Base-by-base conservation (phyloP, 2,797 vertebrate genomes). In the Malacoctenus gilli region DNA sequence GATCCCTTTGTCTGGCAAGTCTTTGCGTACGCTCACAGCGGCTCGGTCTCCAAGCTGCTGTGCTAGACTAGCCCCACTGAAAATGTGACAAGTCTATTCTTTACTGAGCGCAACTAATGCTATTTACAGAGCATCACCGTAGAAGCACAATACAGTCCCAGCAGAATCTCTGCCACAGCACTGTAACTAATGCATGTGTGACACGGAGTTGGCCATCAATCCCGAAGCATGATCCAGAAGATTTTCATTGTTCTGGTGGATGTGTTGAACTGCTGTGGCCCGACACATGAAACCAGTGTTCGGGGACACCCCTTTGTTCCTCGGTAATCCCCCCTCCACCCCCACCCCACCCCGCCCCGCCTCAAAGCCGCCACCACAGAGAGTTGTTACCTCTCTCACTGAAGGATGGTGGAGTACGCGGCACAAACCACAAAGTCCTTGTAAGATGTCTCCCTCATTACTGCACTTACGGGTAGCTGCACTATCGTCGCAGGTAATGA, bases 51-150 rank as follows among this genome's bases (percentile, higher is more conserved):
- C 80, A 82, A 89, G 85, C 84, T 85, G 85, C 82, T 86, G 84
- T 75, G 83, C 82, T 79, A 80, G 75, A 83, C 82, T 56, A 74
- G 81, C 73, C 74, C 67, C 72, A 55, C 67, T 83, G 86, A 87
- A 83, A 89, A 82, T 86, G 74, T 89, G 85, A 87, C 84, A 90
- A 83, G 85, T 88, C 85, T 85, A 82, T 88, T 90, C 84, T 87
- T 83, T 85, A 83, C 80, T 32, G 74, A 89, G 85, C 84, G 72
- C 77, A 62, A 81, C 87, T 88, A 89, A 89, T 87, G 84, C 87
- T 86, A 83, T 89, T 90, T 88, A 80, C 77, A 42, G 77, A 83
- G 79, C 87, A 88, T 81, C 76, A 52, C 78, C 52, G 79, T 74
- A 70, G 65, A 80, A 84, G 69, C 84, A 85, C 85, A 87, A 80